Evolutionary conservation across 2,888 invertebrate species (phyloP), one percentile per base, ranked within the genome.

Genomic region (Rhodophaea formosa): DNA sequence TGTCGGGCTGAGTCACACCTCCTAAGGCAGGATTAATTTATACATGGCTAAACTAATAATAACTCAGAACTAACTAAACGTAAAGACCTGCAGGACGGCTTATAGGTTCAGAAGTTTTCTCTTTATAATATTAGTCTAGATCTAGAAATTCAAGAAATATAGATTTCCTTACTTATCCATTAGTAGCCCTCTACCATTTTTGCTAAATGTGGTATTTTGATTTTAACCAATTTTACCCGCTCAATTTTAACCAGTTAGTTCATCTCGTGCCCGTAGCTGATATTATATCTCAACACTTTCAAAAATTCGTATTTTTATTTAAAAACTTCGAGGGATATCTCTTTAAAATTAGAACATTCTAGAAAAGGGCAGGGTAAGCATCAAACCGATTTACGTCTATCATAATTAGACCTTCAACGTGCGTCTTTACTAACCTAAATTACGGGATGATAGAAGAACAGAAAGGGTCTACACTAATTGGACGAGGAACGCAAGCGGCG

Each of bases 271-370:
- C 5, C 23, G 5, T 3, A 23, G 1, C 7, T 12, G 1, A 3
- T 39, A 39, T 12, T 3, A 39, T 12, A 12, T 39, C 39, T 12
- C 5, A 39, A 39, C 10, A n/a, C 10, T 12, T 12, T 2, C 12
- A 1, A 5, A 39, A 39, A 39, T 3, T 35, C 3, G 14, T 35
- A 10, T n/a, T 49, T 35, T 7, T 51, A 88, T 85, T 85, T 83
- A 79, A 82, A 83, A 75, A 77, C 86, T 70, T 80, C 71, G 66
- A 74, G 84, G 82, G 84, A 84, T 86, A 74, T 77, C 77, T 71
- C 69, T 80, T 80, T 74, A 74, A 82, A 84, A 87, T 39, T 86
- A 86, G 85, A 85, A 80, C 82, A 76, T 74, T 74, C 79, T 82
- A 83, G 84, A 74, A 77, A 72, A 77, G 66, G 71, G 70, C 70